Base-by-base conservation (phyloP, 1,140 invertebrate genomes). In the Tenebrio molitor region DNA sequence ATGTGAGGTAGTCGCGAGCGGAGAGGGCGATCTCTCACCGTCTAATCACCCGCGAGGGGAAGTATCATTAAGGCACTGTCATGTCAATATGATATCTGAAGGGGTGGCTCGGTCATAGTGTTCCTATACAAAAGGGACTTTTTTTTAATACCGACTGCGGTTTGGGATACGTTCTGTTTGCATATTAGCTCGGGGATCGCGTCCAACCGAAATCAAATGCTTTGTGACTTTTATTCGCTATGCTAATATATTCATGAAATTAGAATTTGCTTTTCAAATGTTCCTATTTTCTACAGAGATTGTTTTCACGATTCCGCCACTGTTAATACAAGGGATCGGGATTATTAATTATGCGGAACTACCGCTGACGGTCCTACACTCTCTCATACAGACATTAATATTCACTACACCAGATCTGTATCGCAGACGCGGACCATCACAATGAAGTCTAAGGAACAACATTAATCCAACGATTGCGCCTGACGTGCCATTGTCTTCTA, bases 31-130 rank as follows among this genome's bases (percentile, higher is more conserved):
- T 15, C 10, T 15, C 72, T 82, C 77, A 81, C 78, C 67, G 70
- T 81, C 80, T 79, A 71, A 81, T 33, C 73, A 41, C 29, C 50
- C 76, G 72, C 72, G 76, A 76, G 76, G 80, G 78, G 78, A 79
- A 82, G 74, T 78, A 78, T 80, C 78, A 81, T 81, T 81, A 80
- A 81, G 81, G 78, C 75, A 69, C 80, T 80, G 80, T 82, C 81
- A 82, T 81, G 81, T 82, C 80, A 81, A 81, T 82, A 82, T 81
- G 80, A 81, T 80, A 78, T 78, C 74, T 73, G 76, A 78, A 77
- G 79, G 80, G 79, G 79, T 81, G 76, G 78, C 72, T 72, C 74
- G 8, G 3, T 29, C 25, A 58, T 65, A 73, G 62, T 74, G 62
- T 73, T 74, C 75, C 73, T 74, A 76, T 78, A 80, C 81, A 80